phyloP scores from a whole-genome alignment of 2,888 invertebrate genomes.

The Argyresthia goedartella region DNA sequence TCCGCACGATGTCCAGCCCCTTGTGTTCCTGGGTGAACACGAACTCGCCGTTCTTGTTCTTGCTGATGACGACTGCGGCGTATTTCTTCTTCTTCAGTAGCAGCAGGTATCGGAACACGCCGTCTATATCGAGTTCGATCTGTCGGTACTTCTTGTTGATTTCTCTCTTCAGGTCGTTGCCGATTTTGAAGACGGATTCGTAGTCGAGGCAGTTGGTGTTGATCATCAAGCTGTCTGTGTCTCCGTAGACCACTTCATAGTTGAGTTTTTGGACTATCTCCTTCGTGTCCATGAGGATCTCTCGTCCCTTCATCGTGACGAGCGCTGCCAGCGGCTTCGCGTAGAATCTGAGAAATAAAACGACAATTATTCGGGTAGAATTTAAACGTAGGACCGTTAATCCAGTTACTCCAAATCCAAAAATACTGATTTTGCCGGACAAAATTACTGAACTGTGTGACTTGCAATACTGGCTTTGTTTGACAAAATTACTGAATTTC shows the following conservation, averaged over 20 bases:
- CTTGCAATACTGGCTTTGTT: too few species aligned
- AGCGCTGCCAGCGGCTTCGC: conserved; percentile 97
- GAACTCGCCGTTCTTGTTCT: conserved; percentile 74
- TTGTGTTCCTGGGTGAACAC: conserved; percentile 86
- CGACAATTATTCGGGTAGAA: too few species aligned
- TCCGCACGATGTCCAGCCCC: conserved; percentile 94
- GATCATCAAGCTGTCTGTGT: conserved; percentile 99
- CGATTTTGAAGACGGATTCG: conserved; percentile 80
- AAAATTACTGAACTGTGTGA: too few species aligned
- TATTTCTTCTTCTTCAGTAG: conserved; percentile 99
- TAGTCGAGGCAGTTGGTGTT: conserved; percentile 92
- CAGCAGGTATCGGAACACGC: conserved; percentile 94
- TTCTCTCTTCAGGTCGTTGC: conserved; percentile 85
- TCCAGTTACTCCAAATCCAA: too few species aligned
- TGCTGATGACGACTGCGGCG: conserved; percentile 87
- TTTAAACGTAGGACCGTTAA: too few species aligned
- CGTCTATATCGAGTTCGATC: conserved; percentile 97
- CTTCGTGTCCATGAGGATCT: conserved; percentile 92
- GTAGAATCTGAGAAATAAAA: too few species aligned
- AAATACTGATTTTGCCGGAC: too few species aligned
- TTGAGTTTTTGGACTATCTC: conserved; percentile 91
- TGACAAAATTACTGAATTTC: too few species aligned
- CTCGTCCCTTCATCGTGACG: conserved; percentile 92
- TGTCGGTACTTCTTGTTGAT: conserved; percentile 94
- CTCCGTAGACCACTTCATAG: conserved; percentile 98